Evolutionary conservation across 2,113 vertebrate species (phyloP).

Genomic region (Notechis scutatus): DNA sequence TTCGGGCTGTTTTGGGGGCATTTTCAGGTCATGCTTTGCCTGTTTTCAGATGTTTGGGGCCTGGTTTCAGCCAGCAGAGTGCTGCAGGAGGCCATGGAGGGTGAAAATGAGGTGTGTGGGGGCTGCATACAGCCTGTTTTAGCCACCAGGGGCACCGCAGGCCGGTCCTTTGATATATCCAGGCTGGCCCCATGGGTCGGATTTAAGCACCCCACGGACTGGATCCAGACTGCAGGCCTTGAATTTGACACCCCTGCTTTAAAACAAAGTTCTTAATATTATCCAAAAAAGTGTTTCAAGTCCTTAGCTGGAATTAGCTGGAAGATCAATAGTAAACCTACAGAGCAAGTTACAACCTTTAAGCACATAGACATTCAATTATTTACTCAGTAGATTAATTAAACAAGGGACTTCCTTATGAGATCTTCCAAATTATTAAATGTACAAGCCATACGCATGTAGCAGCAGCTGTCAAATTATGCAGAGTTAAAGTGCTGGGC

Average conservation of each 20-base stretch:
- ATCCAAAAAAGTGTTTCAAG: neutral
- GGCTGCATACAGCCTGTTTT: too few relatives aligned
- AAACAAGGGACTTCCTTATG: neutral
- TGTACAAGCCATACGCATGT: neutral
- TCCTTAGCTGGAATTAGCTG: neutral
- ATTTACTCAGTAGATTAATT: neutral
- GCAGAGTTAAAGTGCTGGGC: neutral
- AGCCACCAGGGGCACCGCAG: too few relatives aligned
- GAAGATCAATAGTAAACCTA: neutral
- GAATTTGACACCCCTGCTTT: neutral
- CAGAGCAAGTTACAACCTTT: neutral
- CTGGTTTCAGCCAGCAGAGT: too few relatives aligned
- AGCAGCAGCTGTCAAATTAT: neutral
- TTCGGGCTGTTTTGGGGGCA: too few relatives aligned
- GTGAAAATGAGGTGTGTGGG: too few relatives aligned
- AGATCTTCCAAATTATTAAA: neutral
- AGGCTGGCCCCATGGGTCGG: too few relatives aligned
- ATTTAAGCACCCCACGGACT: too few relatives aligned
- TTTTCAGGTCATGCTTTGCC: too few relatives aligned
- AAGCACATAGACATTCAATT: neutral
- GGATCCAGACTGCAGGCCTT: too few relatives aligned
- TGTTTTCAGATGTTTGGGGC: too few relatives aligned
- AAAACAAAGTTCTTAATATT: neutral
- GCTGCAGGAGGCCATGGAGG: too few relatives aligned
- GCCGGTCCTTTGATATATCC: too few relatives aligned